phyloP scores from a whole-genome alignment of 2,888 invertebrate genomes.

The Lepidochrysops patricia region DNA sequence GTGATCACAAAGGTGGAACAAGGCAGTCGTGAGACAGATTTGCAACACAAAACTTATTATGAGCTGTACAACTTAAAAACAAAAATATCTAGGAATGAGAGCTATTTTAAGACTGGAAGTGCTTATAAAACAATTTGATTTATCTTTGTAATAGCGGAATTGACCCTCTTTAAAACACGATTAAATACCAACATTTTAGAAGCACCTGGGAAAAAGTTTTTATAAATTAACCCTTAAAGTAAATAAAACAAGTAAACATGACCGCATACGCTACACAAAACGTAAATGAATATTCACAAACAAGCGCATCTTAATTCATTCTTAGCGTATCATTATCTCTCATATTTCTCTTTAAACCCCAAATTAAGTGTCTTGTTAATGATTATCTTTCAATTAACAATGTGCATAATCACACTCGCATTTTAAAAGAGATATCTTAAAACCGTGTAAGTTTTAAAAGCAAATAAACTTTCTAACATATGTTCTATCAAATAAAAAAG shows the following conservation, averaged over 20 bases:
- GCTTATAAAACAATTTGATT: no score
- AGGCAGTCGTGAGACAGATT: no score
- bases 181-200: no score
- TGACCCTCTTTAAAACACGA: no score
- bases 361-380: slow-evolving; percentile 6
- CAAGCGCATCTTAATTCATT: not conserved
- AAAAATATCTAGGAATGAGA: no score
- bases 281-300: not conserved
- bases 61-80: no score
- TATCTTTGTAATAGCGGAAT: no score
- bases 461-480: slow-evolving; percentile 9
- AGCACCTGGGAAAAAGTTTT: no score
- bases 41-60: no score
- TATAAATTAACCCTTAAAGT: no score
- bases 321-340: not conserved
- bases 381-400: slow-evolving; percentile 7
- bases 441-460: slow-evolving; percentile 6
- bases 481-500: slow-evolving; percentile 9
- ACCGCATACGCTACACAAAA: not conserved
- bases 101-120: no score
- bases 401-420: not conserved
- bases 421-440: slow-evolving; percentile 7
- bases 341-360: not conserved
- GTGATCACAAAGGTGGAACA: no score
- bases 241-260: not conserved